phyloP scores from a whole-genome alignment of 2,113 vertebrate genomes.

The Lepisosteus oculatus region DNA sequence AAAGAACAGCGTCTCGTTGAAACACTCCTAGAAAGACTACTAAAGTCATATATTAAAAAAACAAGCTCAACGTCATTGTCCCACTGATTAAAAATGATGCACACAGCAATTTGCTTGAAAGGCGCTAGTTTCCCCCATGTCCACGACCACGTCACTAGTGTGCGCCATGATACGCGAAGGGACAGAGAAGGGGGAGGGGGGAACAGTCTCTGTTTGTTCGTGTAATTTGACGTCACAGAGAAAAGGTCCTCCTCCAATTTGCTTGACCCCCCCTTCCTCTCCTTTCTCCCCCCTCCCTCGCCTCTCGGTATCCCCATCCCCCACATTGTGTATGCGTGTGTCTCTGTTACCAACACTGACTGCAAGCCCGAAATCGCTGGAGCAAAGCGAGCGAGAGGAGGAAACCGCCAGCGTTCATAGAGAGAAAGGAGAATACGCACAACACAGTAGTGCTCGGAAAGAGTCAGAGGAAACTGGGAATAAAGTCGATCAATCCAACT shows the following conservation, averaged over 20 bases:
- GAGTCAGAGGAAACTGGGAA: constrained; percentile 11
- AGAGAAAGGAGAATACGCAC: constrained; percentile 24
- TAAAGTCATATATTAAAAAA: too few species aligned
- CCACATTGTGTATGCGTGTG: constrained; percentile 18
- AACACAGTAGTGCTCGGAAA: constrained; percentile 1
- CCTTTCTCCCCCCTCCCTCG: constrained; percentile 24
- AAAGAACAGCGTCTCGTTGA: too few species aligned
- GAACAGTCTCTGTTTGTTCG: not conserved
- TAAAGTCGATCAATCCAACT: not conserved
- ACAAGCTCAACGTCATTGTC: too few species aligned
- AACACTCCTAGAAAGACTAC: too few species aligned
- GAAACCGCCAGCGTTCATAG: constrained; percentile 28
- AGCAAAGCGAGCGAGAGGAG: constrained; percentile 33
- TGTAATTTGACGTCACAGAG: constrained; percentile 29
- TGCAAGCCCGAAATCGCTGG: constrained; percentile 31
- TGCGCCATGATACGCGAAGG: too few species aligned
- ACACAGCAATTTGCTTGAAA: too few species aligned
- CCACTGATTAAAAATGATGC: too few species aligned
- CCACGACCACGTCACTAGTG: too few species aligned
- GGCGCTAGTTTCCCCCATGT: too few species aligned
- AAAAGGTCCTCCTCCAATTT: constrained; percentile 30
- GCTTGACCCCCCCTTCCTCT: constrained; percentile 16
- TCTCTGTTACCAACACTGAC: constrained; percentile 21
- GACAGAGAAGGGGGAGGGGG: too few species aligned
- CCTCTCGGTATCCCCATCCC: constrained; percentile 30